Evolutionary conservation across 1,140 invertebrate genomes (phyloP).

Genomic region (Drosophila trapezifrons): DNA sequence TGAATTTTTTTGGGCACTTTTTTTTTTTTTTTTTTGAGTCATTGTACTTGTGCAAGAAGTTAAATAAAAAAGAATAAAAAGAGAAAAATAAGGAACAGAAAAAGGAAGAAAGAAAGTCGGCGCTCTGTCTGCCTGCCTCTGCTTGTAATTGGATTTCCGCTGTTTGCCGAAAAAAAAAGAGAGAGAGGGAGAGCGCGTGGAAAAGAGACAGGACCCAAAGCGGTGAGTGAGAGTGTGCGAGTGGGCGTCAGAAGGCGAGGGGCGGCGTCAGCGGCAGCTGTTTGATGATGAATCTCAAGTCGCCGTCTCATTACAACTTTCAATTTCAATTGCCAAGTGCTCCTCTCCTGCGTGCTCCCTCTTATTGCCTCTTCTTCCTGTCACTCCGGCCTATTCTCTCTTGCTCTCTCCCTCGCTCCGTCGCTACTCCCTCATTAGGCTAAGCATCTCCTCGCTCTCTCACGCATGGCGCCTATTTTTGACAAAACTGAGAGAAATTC

Average conservation of each 20-base stretch:
- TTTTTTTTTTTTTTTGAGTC: conserved; percentile 16
- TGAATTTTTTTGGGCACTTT: conserved; percentile 18
- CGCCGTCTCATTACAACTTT: conserved; percentile 70
- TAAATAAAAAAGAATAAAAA: conserved; percentile 15
- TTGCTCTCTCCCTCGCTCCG: conserved; percentile 13
- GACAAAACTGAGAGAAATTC: conserved; percentile 3
- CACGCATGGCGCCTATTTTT: conserved; percentile 23
- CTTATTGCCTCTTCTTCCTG: conserved; percentile 15
- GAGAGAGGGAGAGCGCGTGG: background rate
- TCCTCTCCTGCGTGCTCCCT: conserved; percentile 10
- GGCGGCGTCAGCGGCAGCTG: conserved; percentile 50
- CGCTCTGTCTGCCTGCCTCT: conserved; percentile 61
- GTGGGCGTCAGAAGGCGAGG: conserved; percentile 7
- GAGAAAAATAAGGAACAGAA: conserved; percentile 18
- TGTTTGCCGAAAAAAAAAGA: conserved; percentile 54
- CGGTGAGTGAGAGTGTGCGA: background rate
- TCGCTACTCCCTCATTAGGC: conserved; percentile 36
- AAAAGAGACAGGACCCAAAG: background rate
- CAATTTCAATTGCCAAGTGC: conserved; percentile 77
- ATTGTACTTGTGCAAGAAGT: conserved; percentile 36
- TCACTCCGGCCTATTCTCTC: conserved; percentile 6
- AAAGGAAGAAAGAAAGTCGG: conserved; percentile 30
- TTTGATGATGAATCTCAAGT: conserved; percentile 74
- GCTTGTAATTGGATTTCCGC: conserved; percentile 78
- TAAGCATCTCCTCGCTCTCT: conserved; percentile 25